Percentiles rank a stretch among this genome's conserved stretches.
Evolutionary conservation across 2,797 vertebrate species (phyloP).

Genomic region (Erpetoichthys calabaricus): DNA sequence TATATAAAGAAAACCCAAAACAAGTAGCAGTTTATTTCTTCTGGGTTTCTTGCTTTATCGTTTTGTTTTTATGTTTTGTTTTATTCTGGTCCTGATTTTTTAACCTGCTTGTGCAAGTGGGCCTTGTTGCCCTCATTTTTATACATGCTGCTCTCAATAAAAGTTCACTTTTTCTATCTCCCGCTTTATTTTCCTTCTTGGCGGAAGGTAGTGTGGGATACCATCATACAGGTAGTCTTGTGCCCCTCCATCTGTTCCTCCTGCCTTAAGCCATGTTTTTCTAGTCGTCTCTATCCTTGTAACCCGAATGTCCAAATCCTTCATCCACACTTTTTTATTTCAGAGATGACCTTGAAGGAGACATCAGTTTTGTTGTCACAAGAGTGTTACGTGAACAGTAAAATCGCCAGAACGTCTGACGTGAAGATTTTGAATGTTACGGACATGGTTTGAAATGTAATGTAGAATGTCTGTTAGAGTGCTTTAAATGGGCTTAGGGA

Average conservation of each 20-base stretch:
- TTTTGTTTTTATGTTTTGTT: slow-evolving; percentile 36
- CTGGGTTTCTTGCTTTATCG: slow-evolving; percentile 43
- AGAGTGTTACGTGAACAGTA: neutral
- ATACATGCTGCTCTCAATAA: slow-evolving; percentile 88
- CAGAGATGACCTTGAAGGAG: no score
- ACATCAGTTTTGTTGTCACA: no score
- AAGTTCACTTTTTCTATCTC: slow-evolving; percentile 65
- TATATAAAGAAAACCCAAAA: slow-evolving; percentile 18
- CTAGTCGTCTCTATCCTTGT: no score
- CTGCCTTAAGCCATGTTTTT: no score
- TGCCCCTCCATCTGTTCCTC: no score
- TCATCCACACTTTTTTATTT: no score
- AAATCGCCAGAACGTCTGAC: slow-evolving; percentile 24
- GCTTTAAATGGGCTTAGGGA: no score
- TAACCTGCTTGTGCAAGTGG: slow-evolving; percentile 58
- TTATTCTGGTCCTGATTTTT: slow-evolving; percentile 33
- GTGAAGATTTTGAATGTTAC: slow-evolving; percentile 27
- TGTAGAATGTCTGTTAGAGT: slow-evolving; percentile 25
- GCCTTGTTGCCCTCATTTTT: slow-evolving; percentile 58
- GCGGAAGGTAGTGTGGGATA: no score
- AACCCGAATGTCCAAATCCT: no score
- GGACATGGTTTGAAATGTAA: slow-evolving; percentile 26
- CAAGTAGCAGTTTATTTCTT: slow-evolving; percentile 22
- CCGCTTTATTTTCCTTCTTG: slow-evolving; percentile 7
- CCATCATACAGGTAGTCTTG: no score